Percentiles rank a stretch among this genome's conserved stretches.
These are phyloP conservation scores for Drosophila ficusphila DNA, from an alignment of 1,140 invertebrate genomes.

Conservation along the genomic window DNA sequence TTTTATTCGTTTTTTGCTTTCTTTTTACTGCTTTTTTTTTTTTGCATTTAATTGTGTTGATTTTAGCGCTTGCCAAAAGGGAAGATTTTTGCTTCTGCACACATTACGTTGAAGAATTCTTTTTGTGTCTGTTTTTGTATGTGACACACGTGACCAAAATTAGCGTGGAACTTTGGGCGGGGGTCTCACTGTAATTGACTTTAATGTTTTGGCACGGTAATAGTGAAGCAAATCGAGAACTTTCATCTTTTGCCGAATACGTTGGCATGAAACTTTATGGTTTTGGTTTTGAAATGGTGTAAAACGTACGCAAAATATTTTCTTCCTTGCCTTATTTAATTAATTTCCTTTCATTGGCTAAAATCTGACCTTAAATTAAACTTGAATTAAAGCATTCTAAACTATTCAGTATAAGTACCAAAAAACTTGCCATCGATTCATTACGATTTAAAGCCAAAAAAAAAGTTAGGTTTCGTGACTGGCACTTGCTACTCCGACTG, in stretches of 20 bases:
- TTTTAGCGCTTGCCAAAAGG: constrained; percentile 18
- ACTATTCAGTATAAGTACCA: not conserved
- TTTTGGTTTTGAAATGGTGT: not conserved
- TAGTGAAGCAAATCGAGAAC: not conserved
- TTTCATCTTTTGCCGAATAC: constrained; percentile 15
- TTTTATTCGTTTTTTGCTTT: not conserved
- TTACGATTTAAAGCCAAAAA: not conserved
- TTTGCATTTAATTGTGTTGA: constrained; percentile 47
- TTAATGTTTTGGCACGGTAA: constrained; percentile 29
- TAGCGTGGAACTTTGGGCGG: constrained; percentile 19
- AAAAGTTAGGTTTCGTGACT: constrained; percentile 15
- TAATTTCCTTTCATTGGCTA: too few relatives aligned
- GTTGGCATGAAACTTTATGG: not conserved
- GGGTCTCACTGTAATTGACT: constrained; percentile 25
- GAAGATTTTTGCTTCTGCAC: not conserved
- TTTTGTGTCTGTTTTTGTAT: not conserved
- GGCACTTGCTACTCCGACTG: constrained; percentile 29
- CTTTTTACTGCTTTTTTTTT: not conserved
- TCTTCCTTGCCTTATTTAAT: too few relatives aligned
- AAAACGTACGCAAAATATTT: too few relatives aligned
- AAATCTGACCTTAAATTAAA: not conserved
- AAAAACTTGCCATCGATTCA: constrained; percentile 8
- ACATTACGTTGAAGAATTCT: not conserved
- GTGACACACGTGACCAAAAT: constrained; percentile 32
- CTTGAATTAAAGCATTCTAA: too few relatives aligned